Evolutionary conservation across 2,888 invertebrate genomes (phyloP).

Genomic region (Ophion ventricosus): DNA sequence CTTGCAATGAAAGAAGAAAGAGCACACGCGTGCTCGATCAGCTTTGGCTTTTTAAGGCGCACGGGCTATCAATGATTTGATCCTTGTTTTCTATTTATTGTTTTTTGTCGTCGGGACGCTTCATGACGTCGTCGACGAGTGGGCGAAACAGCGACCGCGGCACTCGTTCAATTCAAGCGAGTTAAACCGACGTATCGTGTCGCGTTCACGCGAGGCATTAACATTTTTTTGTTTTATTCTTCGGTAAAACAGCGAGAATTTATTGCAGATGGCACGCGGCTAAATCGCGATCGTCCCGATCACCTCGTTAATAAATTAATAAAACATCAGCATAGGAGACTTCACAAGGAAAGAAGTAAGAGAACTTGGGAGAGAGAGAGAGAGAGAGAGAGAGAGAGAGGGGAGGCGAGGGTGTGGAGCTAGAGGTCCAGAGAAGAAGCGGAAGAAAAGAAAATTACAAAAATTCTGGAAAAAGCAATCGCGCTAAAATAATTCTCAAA

Average conservation of each 20-base stretch:
- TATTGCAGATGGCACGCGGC: slow-evolving; percentile 5
- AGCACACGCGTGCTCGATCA: background rate
- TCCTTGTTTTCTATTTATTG: slow-evolving; percentile 37
- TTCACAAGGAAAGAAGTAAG: background rate
- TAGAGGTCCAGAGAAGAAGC: background rate
- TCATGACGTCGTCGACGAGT: slow-evolving; percentile 50
- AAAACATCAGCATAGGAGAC: slow-evolving; percentile 10
- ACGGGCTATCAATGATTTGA: slow-evolving; percentile 48
- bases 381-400: background rate
- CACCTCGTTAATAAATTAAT: slow-evolving; percentile 58
- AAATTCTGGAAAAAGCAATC: slow-evolving; percentile 60
- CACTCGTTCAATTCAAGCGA: background rate
- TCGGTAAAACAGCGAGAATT: slow-evolving; percentile 17
- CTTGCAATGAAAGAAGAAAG: slow-evolving; percentile 18
- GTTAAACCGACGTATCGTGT: background rate
- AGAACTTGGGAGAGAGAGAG: background rate
- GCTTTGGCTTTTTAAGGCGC: slow-evolving; percentile 29
- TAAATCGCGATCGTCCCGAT: slow-evolving; percentile 27
- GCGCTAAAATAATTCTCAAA: slow-evolving; percentile 49
- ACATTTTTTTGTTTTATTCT: background rate
- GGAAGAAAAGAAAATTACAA: slow-evolving; percentile 54
- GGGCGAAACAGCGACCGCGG: background rate
- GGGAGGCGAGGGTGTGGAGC: background rate
- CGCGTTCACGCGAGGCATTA: too few relatives aligned
- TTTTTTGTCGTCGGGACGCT: slow-evolving; percentile 46